phyloP scores from a whole-genome alignment of 2,888 invertebrate species.

The Branchipolynoe longqiensis region DNA sequence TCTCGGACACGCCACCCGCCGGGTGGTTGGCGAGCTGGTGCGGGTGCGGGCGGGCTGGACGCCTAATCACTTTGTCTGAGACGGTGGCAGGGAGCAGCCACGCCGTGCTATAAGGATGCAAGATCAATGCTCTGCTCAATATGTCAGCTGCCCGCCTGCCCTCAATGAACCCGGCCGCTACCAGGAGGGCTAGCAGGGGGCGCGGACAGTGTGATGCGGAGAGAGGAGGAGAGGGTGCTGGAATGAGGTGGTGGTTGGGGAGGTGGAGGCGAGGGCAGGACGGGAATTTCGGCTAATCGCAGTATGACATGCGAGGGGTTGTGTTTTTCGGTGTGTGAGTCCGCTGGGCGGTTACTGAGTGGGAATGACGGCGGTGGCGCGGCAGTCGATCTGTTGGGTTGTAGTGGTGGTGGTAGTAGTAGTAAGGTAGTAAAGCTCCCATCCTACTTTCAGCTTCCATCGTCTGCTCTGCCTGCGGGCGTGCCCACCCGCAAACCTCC shows the following conservation, averaged over 20 bases:
- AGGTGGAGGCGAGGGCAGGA: neutral
- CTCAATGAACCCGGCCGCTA: slow-evolving; percentile 35
- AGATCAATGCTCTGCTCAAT: slow-evolving; percentile 44
- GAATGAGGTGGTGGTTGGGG: neutral
- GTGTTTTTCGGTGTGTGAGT: too few species aligned
- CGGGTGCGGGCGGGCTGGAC: neutral
- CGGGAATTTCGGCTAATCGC: slow-evolving; percentile 13
- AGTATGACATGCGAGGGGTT: slow-evolving; percentile 35
- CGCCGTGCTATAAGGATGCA: slow-evolving; percentile 27
- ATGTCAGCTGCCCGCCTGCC: slow-evolving; percentile 43
- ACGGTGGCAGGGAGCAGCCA: slow-evolving; percentile 46
- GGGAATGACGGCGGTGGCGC: too few species aligned
- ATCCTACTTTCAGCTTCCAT: too few species aligned
- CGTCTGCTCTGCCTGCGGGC: too few species aligned
- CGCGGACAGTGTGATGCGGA: slow-evolving; percentile 21
- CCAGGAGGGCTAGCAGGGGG: slow-evolving; percentile 8
- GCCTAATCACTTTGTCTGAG: slow-evolving; percentile 45
- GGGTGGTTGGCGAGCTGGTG: neutral
- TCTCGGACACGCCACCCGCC: neutral
- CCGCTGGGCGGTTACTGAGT: too few species aligned
- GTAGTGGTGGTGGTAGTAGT: too few species aligned
- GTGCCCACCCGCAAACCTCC: too few species aligned
- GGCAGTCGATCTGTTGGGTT: too few species aligned
- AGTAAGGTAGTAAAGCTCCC: too few species aligned
- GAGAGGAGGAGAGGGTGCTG: too few species aligned